A percentile compares a stretch with the other conserved stretches of the same genome.
Evolutionary conservation across 2,888 invertebrate species (phyloP).

Genomic region (Nomada flava): DNA sequence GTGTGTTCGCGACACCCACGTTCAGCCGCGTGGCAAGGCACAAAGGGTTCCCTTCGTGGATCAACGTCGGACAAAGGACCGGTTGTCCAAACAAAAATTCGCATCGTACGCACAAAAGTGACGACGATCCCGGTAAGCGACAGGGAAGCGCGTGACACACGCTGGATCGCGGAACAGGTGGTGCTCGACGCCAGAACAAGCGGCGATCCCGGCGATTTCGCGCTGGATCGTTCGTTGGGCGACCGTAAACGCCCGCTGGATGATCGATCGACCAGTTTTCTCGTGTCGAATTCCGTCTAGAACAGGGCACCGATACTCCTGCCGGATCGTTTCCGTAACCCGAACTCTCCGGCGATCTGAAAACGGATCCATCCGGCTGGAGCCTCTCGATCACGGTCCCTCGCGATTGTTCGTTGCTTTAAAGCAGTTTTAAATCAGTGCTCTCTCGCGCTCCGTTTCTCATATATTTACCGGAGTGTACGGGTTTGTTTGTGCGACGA

Average conservation of each 20-base stretch:
- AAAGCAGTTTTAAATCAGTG: no score
- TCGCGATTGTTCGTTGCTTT: no score
- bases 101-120: conserved; percentile 46
- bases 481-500: no score
- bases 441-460: no score
- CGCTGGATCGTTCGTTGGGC: conserved; percentile 29
- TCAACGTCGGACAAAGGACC: conserved; percentile 64
- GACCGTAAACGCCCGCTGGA: conserved; percentile 20
- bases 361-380: conserved; percentile 43
- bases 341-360: conserved; percentile 54
- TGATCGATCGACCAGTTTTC: conserved; percentile 62
- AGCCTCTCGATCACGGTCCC: not conserved
- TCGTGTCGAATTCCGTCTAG: conserved; percentile 55
- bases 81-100: conserved; percentile 68
- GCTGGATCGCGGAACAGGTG: conserved; percentile 61
- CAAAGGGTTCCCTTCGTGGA: conserved; percentile 59
- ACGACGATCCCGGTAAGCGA: conserved; percentile 40
- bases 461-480: no score
- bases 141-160: conserved; percentile 33
- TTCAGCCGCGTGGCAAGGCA: conserved; percentile 33
- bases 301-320: conserved; percentile 38
- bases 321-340: conserved; percentile 59
- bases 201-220: conserved; percentile 15
- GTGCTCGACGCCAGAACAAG: conserved; percentile 44
- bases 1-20: conserved; percentile 52